These are phyloP conservation scores for Myoxocephalus aenaeus DNA, from an alignment of 2,797 vertebrate species.

Conservation along the genomic window DNA sequence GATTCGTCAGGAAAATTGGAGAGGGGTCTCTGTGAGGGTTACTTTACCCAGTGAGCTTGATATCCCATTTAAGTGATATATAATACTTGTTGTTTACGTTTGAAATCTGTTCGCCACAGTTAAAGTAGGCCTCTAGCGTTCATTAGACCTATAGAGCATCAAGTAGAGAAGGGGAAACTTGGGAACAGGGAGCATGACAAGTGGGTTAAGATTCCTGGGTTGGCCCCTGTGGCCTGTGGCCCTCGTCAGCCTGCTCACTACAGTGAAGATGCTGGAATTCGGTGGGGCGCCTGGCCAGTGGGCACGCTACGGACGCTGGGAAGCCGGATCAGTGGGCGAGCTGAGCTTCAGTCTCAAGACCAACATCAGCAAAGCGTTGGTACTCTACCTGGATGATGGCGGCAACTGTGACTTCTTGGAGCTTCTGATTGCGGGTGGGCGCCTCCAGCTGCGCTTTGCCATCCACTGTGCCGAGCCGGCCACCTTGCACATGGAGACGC, in stretches of 20 bases:
- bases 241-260: conserved; percentile 73
- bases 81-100: conserved; percentile 40
- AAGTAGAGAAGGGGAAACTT: conserved; percentile 26
- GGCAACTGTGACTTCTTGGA: conserved; percentile 98
- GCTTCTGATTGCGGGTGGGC: conserved; percentile 88
- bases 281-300: conserved; percentile 92
- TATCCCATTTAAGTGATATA: conserved; percentile 27
- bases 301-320: conserved; percentile 94
- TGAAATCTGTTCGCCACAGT: conserved; percentile 18
- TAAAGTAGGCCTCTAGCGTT: conserved; percentile 15
- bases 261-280: conserved; percentile 86
- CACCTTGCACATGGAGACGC: conserved; percentile 86
- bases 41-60: conserved; percentile 23
- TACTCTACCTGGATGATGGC: conserved; percentile 95
- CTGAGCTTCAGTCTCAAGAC: conserved; percentile 94
- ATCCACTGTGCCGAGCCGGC: conserved; percentile 95
- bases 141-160: conserved; percentile 17
- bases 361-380: conserved; percentile 89
- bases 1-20: conserved; percentile 58
- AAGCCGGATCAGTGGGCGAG: conserved; percentile 88
- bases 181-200: conserved; percentile 75
- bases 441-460: conserved; percentile 91
- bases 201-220: conserved; percentile 67
- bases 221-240: conserved; percentile 79
- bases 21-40: conserved; percentile 46